Evolutionary conservation across 2,113 vertebrate species (phyloP).

Genomic region (Micromys minutus): DNA sequence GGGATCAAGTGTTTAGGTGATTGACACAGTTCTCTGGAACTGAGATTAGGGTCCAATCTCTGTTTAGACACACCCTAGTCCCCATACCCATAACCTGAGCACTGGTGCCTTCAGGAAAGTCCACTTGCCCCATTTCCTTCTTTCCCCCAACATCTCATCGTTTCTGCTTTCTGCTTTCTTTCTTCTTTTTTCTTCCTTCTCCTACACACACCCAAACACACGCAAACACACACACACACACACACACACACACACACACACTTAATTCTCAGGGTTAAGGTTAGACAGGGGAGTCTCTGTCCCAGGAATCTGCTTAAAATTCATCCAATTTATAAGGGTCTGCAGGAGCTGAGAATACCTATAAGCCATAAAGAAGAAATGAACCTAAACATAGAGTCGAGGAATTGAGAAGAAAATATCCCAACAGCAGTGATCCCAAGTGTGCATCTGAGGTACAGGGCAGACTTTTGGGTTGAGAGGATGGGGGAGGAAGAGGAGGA

Average conservation of each 20-base stretch:
- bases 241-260: neutral
- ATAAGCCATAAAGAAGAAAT: conserved; percentile 71
- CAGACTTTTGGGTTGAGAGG: neutral
- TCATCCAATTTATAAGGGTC: conserved; percentile 82
- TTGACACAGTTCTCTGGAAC: conserved; percentile 22
- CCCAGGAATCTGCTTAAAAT: conserved; percentile 74
- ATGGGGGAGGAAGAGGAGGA: neutral
- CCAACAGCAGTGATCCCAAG: conserved; percentile 73
- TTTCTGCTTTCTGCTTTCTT: neutral
- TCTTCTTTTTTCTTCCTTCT: neutral
- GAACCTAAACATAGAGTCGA: conserved; percentile 70
- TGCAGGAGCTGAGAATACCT: conserved; percentile 79
- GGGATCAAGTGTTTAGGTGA: conserved; percentile 57
- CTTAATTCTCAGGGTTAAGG: conserved; percentile 70
- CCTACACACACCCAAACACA: neutral
- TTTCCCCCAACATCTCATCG: neutral
- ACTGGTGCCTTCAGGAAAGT: neutral
- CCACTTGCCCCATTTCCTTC: neutral
- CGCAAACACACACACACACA: no score
- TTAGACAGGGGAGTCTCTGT: conserved; percentile 73
- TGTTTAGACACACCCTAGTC: neutral
- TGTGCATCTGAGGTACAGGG: conserved; percentile 60
- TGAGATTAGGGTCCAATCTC: neutral
- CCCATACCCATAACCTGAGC: neutral
- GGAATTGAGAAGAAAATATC: conserved; percentile 56